Conservation (phyloP, 2,113 vertebrate species). For the Diadophis punctatus region DNA sequence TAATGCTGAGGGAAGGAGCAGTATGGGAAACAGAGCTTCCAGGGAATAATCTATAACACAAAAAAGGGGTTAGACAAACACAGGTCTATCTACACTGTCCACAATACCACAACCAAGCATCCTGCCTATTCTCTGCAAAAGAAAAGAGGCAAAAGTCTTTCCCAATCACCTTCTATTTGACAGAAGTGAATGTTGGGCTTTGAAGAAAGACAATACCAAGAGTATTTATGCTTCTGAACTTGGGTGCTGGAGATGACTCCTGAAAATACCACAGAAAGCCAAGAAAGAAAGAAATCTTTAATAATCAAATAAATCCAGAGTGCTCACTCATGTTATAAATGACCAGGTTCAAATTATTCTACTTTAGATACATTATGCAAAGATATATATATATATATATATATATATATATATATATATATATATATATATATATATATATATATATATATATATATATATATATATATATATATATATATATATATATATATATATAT, state of each 20-base stretch:
- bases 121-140: neutral
- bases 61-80: neutral
- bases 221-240: neutral
- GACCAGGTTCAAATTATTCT: no score
- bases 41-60: neutral
- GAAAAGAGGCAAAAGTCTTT: neutral
- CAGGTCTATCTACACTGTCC: neutral
- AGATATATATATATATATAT: no score
- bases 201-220: neutral
- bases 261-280: neutral
- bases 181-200: neutral
- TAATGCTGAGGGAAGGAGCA: neutral
- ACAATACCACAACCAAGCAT: neutral
- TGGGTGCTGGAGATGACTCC: neutral
- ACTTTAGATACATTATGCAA: no score
- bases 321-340: no score
- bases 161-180: neutral
- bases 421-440: no score
- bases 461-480: no score
- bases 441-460: no score
- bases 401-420: no score
- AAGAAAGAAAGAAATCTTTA: no score
- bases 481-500: no score
- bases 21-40: neutral
- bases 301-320: no score